Evolutionary conservation across 2,797 vertebrate genomes (phyloP), one percentile per base, ranked within the genome.

Genomic region (Chloroceryle inda): DNA sequence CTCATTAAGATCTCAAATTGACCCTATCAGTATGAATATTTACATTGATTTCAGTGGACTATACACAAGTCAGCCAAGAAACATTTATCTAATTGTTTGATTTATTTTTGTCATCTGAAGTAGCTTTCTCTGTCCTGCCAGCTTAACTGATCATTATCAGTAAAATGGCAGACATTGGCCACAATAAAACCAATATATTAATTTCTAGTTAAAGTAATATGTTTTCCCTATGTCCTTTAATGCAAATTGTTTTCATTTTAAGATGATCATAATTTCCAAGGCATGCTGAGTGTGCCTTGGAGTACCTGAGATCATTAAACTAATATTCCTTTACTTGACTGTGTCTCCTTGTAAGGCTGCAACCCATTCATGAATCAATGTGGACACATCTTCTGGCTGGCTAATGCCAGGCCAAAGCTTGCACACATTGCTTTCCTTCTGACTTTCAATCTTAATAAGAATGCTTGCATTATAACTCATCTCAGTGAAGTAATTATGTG

Each of bases 401-500:
- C 26, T 91, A 13, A 66, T 31, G 37, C 5, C 15, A 69, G 67
- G 44, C 35, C 77, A 92, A 26, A 40, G 52, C 16, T 62, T 53
- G 47, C 42, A 68, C 1, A 1, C 15, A 24, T 9, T 27, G 16
- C 31, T 91, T 84, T 88, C 11, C 27, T 88, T 68, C 58, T 29
- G 17, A 68, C 35, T 91, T 82, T 47, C 69, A 88, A 33, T 31
- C 40, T 64, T 64, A 68, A 59, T 66, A 79, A 85, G n/a, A 91
- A 83, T 53, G 21, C 15, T 79, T 56, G 61, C 21, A 61, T 92
- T 77, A 56, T 82, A 91, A 89, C 72, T 85, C 69, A 86, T 55
- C 56, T 90, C 64, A 42, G 75, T 45, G 52, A 94, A 94, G 85
- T 63, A 92, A 96, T 96, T 87, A 89, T 21, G 15, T 85, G 56